Evolutionary conservation across 2,888 invertebrate species (phyloP).

Genomic region (Frankliniella intonsa): DNA sequence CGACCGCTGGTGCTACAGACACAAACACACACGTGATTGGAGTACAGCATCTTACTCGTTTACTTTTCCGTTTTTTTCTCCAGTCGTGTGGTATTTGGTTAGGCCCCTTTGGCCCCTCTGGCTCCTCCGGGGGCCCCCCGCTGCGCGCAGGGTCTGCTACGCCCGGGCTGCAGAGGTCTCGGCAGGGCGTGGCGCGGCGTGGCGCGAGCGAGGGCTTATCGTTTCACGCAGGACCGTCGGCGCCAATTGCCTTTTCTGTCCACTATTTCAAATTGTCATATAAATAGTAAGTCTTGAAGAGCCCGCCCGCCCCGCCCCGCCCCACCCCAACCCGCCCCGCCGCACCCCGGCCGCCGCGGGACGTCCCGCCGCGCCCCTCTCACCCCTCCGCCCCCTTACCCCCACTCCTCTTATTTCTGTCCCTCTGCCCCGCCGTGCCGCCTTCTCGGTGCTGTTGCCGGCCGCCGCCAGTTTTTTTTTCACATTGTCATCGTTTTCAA

Average conservation of each 20-base stretch:
- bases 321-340: background rate
- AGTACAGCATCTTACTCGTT: background rate
- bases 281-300: conserved; percentile 14
- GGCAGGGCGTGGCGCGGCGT: background rate
- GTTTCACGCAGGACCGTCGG: conserved; percentile 23
- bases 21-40: background rate
- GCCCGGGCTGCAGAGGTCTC: background rate
- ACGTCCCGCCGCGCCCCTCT: background rate
- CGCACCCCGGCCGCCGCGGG: background rate
- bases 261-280: conserved; percentile 25
- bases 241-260: conserved; percentile 26
- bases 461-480: too few species aligned
- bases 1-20: background rate
- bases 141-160: background rate
- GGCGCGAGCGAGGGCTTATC: conserved; percentile 8
- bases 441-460: too few species aligned
- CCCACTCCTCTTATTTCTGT: too few species aligned
- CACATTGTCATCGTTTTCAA: too few species aligned
- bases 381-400: background rate
- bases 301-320: background rate
- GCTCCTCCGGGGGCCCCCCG: background rate
- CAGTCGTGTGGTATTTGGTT: background rate
- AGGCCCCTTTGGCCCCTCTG: background rate
- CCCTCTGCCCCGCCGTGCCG: too few species aligned
- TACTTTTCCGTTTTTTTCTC: background rate